phyloP scores from a whole-genome alignment of 2,113 vertebrate genomes.

The Protomyctophum bolini region DNA sequence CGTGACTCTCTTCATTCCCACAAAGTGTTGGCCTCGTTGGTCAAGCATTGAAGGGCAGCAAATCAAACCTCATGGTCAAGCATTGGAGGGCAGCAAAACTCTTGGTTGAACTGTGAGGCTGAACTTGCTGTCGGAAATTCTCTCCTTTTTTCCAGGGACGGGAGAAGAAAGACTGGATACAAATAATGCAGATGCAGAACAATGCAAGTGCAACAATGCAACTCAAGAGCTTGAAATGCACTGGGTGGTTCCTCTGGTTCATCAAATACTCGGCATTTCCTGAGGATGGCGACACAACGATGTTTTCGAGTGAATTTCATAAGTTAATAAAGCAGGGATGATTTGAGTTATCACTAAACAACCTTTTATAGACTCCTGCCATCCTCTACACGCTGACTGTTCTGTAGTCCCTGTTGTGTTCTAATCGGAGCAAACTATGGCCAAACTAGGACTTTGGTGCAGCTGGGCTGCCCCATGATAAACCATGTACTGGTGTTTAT shows the following conservation, averaged over 20 bases:
- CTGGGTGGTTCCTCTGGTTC: background rate
- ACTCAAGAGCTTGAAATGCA: conserved; percentile 7
- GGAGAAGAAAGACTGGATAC: no score
- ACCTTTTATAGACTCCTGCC: background rate
- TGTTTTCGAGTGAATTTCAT: background rate
- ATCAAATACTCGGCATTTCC: background rate
- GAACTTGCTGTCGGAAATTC: background rate
- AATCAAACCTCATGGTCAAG: conserved; percentile 12
- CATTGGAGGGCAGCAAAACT: conserved; percentile 42
- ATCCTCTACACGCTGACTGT: background rate
- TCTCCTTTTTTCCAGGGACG: background rate
- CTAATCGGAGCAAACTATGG: conserved; percentile 5
- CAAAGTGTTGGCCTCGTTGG: conserved; percentile 27
- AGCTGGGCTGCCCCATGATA: background rate
- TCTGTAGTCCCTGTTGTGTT: background rate
- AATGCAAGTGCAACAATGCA: no score
- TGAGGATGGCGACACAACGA: background rate
- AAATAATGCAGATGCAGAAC: no score
- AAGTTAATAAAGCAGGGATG: conserved; percentile 8
- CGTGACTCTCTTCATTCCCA: background rate
- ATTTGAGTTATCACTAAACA: background rate
- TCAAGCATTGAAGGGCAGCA: conserved; percentile 40
- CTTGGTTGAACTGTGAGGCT: background rate
- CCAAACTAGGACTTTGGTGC: background rate
- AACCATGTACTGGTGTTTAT: no score